Conservation (phyloP, 2,797 vertebrate genomes). For the Pempheris klunzingeri region DNA sequence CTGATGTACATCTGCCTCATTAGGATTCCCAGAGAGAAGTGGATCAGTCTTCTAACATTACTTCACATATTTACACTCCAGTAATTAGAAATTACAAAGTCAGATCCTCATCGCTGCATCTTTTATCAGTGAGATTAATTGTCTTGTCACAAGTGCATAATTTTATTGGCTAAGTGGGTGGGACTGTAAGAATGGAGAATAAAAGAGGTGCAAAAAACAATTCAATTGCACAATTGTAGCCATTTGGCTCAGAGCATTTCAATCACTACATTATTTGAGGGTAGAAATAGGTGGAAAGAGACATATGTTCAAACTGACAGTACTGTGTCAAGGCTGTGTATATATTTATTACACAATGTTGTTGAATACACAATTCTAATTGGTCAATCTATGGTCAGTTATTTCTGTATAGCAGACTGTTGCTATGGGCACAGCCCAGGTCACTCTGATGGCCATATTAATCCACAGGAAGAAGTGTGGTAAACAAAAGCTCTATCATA, state of each 20-base stretch:
- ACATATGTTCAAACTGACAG: background rate
- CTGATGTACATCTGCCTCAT: slow-evolving; percentile 56
- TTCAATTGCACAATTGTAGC: slow-evolving; percentile 13
- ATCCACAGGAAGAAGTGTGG: no score
- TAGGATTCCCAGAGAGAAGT: slow-evolving; percentile 56
- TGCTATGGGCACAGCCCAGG: no score
- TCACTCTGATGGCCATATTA: no score
- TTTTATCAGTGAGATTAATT: slow-evolving; percentile 74
- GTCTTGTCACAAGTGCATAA: slow-evolving; percentile 69
- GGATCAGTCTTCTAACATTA: slow-evolving; percentile 54
- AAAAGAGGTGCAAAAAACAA: slow-evolving; percentile 15
- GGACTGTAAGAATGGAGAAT: slow-evolving; percentile 22
- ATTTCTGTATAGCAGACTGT: no score
- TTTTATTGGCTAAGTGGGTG: slow-evolving; percentile 57
- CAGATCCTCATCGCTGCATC: slow-evolving; percentile 55
- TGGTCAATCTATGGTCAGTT: no score
- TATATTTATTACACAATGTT: no score
- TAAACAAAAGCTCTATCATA: no score
- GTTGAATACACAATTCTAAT: no score
- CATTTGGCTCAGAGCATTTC: slow-evolving; percentile 1
- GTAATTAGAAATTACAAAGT: slow-evolving; percentile 75
- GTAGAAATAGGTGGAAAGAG: background rate
- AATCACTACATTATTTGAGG: background rate
- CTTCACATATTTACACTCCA: slow-evolving; percentile 75
- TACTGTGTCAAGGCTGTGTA: background rate